Evolutionary conservation across 35 echinoderm and acorn worm species (phyloP), one percentile per base, ranked within the genome.

Genomic region (Acanthaster planci): DNA sequence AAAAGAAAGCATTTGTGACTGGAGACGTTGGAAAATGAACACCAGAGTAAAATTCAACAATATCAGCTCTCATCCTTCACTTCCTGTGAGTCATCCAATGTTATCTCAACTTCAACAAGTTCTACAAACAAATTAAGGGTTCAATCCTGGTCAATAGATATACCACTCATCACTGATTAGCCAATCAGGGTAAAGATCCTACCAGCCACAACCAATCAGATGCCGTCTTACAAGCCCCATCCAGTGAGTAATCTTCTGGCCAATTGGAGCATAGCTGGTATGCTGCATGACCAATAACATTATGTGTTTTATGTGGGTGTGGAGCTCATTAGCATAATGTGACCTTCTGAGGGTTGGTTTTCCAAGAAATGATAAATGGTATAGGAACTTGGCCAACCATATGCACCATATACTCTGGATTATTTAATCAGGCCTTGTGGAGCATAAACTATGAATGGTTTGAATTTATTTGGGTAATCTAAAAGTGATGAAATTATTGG

Each of bases 51-150:
- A 47, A 72, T 72, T 27, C 26, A 72, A 72, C 26, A 72, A 34
- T 31, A 72, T 72, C 23, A 21, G 30, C 23, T 72, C 22, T 34
- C 64, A 34, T 26, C 4, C 30, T 6, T 72, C 30, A 72, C 64
- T 72, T 72, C 64, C 64, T 72, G 64, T 72, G 64, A 72, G 26
- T 72, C 64, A 72, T 72, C 14, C 2, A 12, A 14, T 26, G 30
- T 72, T 72, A 72, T 72, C 64, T 72, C 34, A 10, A 26, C 34
- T 31, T 26, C 29, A 72, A 72, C 64, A 72, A 72, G 64, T 72
- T 14, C 42, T 72, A 72, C 64, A 72, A 72, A 72, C 30, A 72
- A 72, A 72, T 72, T 72, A 72, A 72, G 34, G 64, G 64, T 72
- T 72, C 64, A 72, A 14, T 72, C 64, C 64, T 72, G 64, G 64